Conservation (phyloP, 1,140 invertebrate species). For the Eubasilissa regina region DNA sequence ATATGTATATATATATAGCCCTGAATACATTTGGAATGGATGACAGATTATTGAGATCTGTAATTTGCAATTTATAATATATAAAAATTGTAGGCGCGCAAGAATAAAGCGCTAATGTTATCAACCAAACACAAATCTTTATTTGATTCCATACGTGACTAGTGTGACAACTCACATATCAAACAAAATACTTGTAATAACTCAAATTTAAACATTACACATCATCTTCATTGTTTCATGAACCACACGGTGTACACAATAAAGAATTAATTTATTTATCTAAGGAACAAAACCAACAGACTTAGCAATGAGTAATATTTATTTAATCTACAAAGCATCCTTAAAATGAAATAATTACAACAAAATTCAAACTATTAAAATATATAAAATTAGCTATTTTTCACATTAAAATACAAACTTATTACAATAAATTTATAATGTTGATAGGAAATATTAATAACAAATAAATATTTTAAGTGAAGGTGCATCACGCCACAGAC, state of each 20-base stretch:
- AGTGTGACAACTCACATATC: slow-evolving; percentile 12
- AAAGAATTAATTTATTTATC: slow-evolving; percentile 28
- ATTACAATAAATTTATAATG: too few relatives aligned
- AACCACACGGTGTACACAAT: neutral
- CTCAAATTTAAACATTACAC: too few relatives aligned
- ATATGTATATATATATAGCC: too few relatives aligned
- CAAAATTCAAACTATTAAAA: slow-evolving; percentile 38
- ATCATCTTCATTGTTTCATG: slow-evolving; percentile 2
- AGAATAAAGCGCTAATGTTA: neutral
- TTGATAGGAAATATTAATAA: too few relatives aligned
- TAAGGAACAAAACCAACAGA: slow-evolving; percentile 42
- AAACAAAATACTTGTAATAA: neutral
- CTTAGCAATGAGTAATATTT: neutral
- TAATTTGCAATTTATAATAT: too few relatives aligned
- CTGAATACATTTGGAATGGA: too few relatives aligned
- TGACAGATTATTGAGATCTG: too few relatives aligned
- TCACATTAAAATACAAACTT: neutral
- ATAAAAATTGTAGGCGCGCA: neutral
- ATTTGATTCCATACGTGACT: slow-evolving; percentile 33
- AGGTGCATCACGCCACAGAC: too few relatives aligned
- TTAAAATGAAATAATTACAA: neutral
- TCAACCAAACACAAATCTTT: neutral
- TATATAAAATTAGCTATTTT: slow-evolving; percentile 30
- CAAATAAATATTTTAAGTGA: too few relatives aligned
- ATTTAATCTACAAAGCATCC: neutral